Conservation (phyloP, 2,888 invertebrate species). For the Oligia fasciuncula region DNA sequence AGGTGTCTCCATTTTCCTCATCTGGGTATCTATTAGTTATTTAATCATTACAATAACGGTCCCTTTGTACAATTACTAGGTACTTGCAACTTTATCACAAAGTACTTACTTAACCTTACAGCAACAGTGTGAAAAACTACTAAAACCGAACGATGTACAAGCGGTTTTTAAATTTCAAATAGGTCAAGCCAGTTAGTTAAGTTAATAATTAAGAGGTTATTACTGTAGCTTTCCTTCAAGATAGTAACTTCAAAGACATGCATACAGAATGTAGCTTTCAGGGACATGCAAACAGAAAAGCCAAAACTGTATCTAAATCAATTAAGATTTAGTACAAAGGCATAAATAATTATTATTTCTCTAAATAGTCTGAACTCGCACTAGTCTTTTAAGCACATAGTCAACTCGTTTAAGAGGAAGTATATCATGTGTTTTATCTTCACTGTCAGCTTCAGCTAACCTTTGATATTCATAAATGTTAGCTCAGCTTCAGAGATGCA, state of each 20-base stretch:
- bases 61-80: background rate
- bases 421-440: conserved; percentile 9
- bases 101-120: background rate
- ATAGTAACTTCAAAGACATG: background rate
- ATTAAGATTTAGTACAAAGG: background rate
- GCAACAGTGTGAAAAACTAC: too few species aligned
- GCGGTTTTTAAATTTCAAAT: background rate
- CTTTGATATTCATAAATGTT: conserved; percentile 55
- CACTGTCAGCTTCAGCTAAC: conserved; percentile 8
- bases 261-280: background rate
- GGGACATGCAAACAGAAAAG: background rate
- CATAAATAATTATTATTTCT: background rate
- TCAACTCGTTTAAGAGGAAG: conserved; percentile 1
- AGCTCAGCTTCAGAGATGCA: conserved; percentile 39
- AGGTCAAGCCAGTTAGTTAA: too few species aligned
- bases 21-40: background rate
- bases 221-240: background rate
- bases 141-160: too few species aligned
- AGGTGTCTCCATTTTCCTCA: conserved; percentile 29
- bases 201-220: background rate
- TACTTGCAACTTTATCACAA: background rate
- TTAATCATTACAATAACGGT: background rate
- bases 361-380: background rate
- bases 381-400: background rate
- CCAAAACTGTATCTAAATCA: background rate